Evolutionary conservation across 2,113 vertebrate species (phyloP).

Genomic region (Blennius ocellaris): DNA sequence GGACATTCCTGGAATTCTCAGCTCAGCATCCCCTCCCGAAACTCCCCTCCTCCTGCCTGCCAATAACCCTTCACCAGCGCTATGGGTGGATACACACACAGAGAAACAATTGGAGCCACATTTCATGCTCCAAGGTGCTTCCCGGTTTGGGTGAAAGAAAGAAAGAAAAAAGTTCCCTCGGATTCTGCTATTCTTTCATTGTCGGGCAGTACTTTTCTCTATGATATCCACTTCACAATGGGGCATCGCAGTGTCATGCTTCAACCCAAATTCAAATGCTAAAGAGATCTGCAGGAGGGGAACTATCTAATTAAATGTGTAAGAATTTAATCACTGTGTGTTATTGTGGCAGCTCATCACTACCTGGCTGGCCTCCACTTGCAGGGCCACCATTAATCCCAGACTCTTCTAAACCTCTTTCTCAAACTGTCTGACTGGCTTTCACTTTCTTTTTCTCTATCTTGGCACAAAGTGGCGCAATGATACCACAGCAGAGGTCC

Average conservation of each 20-base stretch:
- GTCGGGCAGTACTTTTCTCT: conserved; percentile 50
- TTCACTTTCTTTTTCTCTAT: conserved; percentile 45
- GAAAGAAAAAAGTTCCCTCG: conserved; percentile 40
- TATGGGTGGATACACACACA: conserved; percentile 75
- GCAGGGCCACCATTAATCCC: conserved; percentile 21
- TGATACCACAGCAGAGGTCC: conserved; percentile 52
- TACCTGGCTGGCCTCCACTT: conserved; percentile 28
- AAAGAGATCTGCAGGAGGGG: conserved; percentile 53
- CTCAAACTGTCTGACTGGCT: conserved; percentile 18
- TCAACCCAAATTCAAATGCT: conserved; percentile 56
- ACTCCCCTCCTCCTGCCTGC: conserved; percentile 72
- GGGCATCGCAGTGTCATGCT: conserved; percentile 26
- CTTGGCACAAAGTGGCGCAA: conserved; percentile 65
- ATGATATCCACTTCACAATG: conserved; percentile 44
- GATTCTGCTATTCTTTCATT: conserved; percentile 57
- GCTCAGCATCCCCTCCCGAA: conserved; percentile 82
- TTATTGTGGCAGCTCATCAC: conserved; percentile 33
- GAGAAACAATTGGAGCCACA: conserved; percentile 80
- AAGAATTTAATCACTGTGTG: conserved; percentile 52
- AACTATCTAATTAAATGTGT: conserved; percentile 62
- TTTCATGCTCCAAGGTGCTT: conserved; percentile 76
- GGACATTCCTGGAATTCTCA: conserved; percentile 86
- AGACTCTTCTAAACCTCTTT: conserved; percentile 15
- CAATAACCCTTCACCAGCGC: conserved; percentile 72
- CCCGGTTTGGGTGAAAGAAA: conserved; percentile 51